Evolutionary conservation across 1,140 invertebrate genomes (phyloP).

Genomic region (Druon quercuslanigerum): DNA sequence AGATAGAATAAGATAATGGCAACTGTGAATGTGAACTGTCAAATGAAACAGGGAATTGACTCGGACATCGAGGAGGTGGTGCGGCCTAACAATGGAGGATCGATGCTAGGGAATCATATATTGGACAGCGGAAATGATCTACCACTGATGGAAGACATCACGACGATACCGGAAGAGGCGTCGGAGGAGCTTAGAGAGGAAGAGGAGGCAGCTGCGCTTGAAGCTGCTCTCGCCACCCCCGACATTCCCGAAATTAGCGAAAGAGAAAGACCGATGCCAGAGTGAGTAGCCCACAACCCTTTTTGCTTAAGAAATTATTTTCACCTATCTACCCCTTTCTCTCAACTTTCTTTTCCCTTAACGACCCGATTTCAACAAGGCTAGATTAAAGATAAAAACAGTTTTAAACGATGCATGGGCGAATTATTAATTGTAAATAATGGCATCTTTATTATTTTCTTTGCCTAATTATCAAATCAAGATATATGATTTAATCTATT

Average conservation of each 20-base stretch:
- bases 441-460: too few species aligned
- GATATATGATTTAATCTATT: too few species aligned
- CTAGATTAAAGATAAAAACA: too few species aligned
- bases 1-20: too few species aligned
- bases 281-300: slow-evolving; percentile 53
- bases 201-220: slow-evolving; percentile 65
- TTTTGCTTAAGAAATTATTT: not conserved
- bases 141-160: slow-evolving; percentile 69
- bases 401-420: too few species aligned
- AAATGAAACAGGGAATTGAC: slow-evolving; percentile 82
- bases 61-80: slow-evolving; percentile 91
- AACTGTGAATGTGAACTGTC: not conserved
- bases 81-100: slow-evolving; percentile 68
- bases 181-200: slow-evolving; percentile 71
- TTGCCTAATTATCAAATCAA: too few species aligned
- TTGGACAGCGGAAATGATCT: slow-evolving; percentile 67
- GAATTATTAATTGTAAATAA: too few species aligned
- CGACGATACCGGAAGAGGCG: slow-evolving; percentile 71
- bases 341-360: not conserved
- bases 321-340: not conserved
- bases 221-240: slow-evolving; percentile 57
- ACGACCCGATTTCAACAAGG: too few species aligned
- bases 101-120: slow-evolving; percentile 65
- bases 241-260: slow-evolving; percentile 62
- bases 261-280: slow-evolving; percentile 61